These are phyloP conservation scores for Xestia sexstrigata DNA, from an alignment of 2,888 invertebrate genomes.

Conservation along the genomic window DNA sequence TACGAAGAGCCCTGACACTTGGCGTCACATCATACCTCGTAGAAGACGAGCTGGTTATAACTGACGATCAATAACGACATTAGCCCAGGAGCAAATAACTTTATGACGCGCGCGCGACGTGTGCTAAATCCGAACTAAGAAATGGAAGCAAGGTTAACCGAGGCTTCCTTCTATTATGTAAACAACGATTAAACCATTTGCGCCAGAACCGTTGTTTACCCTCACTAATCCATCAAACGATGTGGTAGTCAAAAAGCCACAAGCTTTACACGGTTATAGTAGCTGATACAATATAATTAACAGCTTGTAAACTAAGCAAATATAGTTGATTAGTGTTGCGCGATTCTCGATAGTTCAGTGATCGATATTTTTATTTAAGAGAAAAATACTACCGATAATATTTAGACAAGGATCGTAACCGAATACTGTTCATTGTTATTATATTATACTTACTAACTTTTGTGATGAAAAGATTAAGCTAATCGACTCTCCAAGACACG, in stretches of 20 bases:
- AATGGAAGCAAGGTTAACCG: too few species aligned
- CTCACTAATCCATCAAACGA: slow-evolving; percentile 5
- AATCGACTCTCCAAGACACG: background rate
- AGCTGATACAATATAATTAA: slow-evolving; percentile 27
- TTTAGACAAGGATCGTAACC: background rate
- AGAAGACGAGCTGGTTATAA: background rate
- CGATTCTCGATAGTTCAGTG: background rate
- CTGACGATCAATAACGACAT: background rate
- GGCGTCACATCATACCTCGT: background rate
- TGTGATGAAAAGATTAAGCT: background rate
- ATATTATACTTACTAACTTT: background rate
- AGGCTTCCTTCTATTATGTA: background rate
- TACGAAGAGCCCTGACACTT: background rate
- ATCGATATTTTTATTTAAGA: background rate
- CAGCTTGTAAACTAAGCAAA: slow-evolving; percentile 11
- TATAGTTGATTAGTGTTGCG: slow-evolving; percentile 4
- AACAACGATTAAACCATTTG: slow-evolving; percentile 4
- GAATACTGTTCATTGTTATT: background rate
- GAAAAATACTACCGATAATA: background rate
- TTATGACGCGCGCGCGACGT: too few species aligned
- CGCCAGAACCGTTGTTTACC: background rate
- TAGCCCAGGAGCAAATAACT: background rate
- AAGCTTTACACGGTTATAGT: background rate
- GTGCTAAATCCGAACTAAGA: too few species aligned
- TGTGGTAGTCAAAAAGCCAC: slow-evolving; percentile 20